Percentiles rank a stretch among this genome's conserved stretches.
These are phyloP conservation scores for Apaloderma vittatum DNA, from an alignment of 2,113 vertebrate species.

Conservation along the genomic window DNA sequence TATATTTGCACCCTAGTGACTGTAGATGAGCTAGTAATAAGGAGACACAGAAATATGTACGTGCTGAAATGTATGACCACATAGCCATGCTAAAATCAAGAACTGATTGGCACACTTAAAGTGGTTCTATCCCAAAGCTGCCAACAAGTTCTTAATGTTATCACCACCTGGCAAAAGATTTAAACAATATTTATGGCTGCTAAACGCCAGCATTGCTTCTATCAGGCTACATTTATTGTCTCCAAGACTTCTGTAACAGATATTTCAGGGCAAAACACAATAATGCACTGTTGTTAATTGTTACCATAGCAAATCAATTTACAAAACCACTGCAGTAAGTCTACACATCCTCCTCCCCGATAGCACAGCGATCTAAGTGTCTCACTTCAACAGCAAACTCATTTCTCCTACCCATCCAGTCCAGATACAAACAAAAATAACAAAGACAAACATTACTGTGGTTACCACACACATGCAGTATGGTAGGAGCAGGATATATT, in stretches of 20 bases:
- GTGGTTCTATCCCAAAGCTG: neutral
- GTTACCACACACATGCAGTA: neutral
- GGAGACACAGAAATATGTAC: neutral
- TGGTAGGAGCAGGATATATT: neutral
- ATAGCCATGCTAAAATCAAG: neutral
- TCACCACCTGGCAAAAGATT: neutral
- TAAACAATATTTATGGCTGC: neutral
- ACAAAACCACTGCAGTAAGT: neutral
- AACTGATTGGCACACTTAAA: neutral
- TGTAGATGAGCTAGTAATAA: neutral
- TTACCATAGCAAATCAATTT: neutral
- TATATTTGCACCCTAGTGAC: neutral
- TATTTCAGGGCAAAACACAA: neutral
- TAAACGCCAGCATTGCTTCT: neutral
- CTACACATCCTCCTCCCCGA: neutral
- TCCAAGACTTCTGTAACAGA: neutral
- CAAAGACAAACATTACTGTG: neutral
- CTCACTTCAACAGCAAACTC: neutral
- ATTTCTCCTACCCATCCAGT: neutral
- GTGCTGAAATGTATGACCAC: neutral
- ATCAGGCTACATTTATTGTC: neutral
- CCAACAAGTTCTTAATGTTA: neutral
- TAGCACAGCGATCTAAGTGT: neutral
- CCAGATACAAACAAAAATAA: neutral
- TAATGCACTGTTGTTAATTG: neutral